These are phyloP conservation scores for Chaitophorus viminalis DNA, from an alignment of 2,888 invertebrate genomes.

Conservation along the genomic window DNA sequence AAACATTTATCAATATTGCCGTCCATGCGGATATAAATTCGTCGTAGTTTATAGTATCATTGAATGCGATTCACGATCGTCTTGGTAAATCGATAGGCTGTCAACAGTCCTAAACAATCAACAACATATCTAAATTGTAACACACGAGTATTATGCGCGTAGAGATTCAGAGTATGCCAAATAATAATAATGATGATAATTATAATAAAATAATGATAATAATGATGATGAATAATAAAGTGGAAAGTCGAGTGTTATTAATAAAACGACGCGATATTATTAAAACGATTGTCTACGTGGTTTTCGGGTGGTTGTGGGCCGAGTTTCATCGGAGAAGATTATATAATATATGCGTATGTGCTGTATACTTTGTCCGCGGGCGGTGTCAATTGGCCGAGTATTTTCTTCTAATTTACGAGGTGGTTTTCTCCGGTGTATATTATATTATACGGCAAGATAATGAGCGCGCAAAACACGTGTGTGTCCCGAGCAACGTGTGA, in stretches of 20 bases:
- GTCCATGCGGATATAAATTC: no score
- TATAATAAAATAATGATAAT: no score
- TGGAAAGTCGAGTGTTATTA: conserved; percentile 12
- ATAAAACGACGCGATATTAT: conserved; percentile 15
- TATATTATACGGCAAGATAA: neutral
- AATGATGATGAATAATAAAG: neutral
- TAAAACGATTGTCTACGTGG: neutral
- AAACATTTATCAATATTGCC: neutral
- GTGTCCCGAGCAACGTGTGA: neutral
- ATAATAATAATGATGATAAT: neutral
- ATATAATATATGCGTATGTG: no score
- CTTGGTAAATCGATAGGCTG: neutral
- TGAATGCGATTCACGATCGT: no score
- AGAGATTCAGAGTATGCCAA: conserved; percentile 11
- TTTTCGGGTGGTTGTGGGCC: neutral
- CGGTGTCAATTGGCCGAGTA: conserved; percentile 43
- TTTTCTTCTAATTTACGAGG: conserved; percentile 47
- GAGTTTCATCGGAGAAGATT: neutral
- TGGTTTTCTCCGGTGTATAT: conserved; percentile 1
- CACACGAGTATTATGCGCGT: no score
- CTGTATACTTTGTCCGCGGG: neutral
- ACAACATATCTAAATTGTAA: no score
- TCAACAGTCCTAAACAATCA: no score
- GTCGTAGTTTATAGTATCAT: no score
- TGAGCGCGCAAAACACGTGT: neutral